These are phyloP conservation scores for Drosophila sp. DNA, from an alignment of 1,140 invertebrate genomes.

Conservation along the genomic window DNA sequence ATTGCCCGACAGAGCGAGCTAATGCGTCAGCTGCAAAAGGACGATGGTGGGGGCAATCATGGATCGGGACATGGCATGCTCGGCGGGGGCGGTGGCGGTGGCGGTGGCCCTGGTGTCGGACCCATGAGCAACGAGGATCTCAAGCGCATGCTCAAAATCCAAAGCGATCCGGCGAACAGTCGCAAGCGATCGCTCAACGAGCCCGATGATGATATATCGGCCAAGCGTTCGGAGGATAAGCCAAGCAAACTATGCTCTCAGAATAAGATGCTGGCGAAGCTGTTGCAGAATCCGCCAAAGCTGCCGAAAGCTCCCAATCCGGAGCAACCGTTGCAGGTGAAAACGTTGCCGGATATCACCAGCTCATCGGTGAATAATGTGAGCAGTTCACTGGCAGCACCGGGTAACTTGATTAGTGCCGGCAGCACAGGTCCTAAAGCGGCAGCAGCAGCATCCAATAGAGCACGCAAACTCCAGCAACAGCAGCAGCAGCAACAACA, in stretches of 20 bases:
- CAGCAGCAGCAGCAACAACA: slow-evolving; percentile 58
- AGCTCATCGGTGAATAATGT: slow-evolving; percentile 79
- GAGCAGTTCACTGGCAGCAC: slow-evolving; percentile 62
- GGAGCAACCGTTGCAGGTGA: slow-evolving; percentile 87
- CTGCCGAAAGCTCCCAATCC: slow-evolving; percentile 87
- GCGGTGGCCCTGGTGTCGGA: slow-evolving; percentile 32
- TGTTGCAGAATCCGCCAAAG: slow-evolving; percentile 92
- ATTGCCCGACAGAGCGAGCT: slow-evolving; percentile 89
- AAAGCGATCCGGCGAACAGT: slow-evolving; percentile 85
- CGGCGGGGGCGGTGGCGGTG: slow-evolving; percentile 41
- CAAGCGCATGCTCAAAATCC: slow-evolving; percentile 85
- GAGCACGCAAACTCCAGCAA: slow-evolving; percentile 77
- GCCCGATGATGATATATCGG: slow-evolving; percentile 86
- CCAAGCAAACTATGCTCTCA: slow-evolving; percentile 91
- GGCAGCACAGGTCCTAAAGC: slow-evolving; percentile 67
- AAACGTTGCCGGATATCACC: slow-evolving; percentile 87
- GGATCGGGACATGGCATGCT: slow-evolving; percentile 89
- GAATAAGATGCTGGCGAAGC: slow-evolving; percentile 94
- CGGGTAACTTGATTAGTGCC: slow-evolving; percentile 70
- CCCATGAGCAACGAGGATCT: slow-evolving; percentile 83
- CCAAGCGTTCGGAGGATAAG: slow-evolving; percentile 85
- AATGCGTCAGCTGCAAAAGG: slow-evolving; percentile 91
- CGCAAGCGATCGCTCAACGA: slow-evolving; percentile 90
- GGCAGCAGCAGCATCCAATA: slow-evolving; percentile 51
- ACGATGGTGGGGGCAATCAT: slow-evolving; percentile 85